Evolutionary conservation across 92 coral and sea anemone species (phyloP).

Genomic region (Montipora capitata): DNA sequence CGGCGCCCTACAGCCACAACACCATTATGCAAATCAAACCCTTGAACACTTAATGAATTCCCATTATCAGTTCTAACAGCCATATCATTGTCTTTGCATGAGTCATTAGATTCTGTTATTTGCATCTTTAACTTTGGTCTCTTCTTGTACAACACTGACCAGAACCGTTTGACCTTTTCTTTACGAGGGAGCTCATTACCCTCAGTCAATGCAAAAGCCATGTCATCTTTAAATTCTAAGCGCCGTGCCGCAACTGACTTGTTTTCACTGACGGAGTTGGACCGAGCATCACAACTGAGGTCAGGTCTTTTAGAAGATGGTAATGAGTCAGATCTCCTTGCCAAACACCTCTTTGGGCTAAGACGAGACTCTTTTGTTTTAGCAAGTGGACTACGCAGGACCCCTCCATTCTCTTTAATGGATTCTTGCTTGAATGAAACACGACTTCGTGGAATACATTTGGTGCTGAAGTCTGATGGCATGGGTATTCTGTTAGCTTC

Average conservation of each 20-base stretch:
- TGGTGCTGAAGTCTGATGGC: constrained; percentile 41
- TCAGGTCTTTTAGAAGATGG: constrained; percentile 14
- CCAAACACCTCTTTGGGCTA: constrained; percentile 1
- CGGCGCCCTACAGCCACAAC: constrained; percentile 67
- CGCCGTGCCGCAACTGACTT: constrained; percentile 43
- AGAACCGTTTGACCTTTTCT: constrained; percentile 75
- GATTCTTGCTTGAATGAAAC: constrained; percentile 3
- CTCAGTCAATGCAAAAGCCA: constrained; percentile 67
- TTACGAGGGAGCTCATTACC: constrained; percentile 76
- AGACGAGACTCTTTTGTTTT: constrained; percentile 4
- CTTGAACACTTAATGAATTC: neutral
- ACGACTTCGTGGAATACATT: neutral
- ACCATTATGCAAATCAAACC: constrained; percentile 15
- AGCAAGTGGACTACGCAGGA: neutral
- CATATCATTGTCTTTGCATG: neutral
- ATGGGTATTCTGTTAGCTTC: constrained; percentile 79
- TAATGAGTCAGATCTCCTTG: constrained; percentile 23
- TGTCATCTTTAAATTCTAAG: constrained; percentile 85
- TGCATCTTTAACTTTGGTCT: constrained; percentile 62
- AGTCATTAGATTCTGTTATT: constrained; percentile 49
- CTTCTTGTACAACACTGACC: constrained; percentile 83
- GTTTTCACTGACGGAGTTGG: constrained; percentile 3
- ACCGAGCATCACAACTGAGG: neutral
- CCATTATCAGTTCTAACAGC: neutral
- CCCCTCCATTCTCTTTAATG: neutral